Evolutionary conservation across 2,888 invertebrate genomes (phyloP).

Genomic region (Cephus rjabovi): DNA sequence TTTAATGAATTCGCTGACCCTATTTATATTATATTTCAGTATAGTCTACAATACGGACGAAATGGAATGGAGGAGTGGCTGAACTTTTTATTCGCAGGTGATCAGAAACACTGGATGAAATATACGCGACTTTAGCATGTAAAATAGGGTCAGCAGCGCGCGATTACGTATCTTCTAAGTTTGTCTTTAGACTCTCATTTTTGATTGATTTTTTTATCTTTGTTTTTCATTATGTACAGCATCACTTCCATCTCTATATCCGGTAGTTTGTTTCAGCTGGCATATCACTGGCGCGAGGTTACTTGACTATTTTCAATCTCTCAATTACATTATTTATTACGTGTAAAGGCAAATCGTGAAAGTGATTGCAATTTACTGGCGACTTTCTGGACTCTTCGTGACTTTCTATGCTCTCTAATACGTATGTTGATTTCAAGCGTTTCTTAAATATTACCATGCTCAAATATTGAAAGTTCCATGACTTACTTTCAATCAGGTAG

Average conservation of each 20-base stretch:
- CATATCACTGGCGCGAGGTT: constrained; percentile 55
- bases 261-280: constrained; percentile 35
- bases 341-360: background rate
- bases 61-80: background rate
- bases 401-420: background rate
- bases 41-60: background rate
- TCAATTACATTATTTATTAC: background rate
- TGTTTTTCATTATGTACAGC: constrained; percentile 44
- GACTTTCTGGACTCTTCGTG: background rate
- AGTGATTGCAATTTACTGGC: background rate
- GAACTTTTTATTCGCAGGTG: background rate
- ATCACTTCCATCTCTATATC: constrained; percentile 27
- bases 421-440: background rate
- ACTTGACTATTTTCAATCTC: constrained; percentile 43
- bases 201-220: constrained; percentile 10
- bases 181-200: constrained; percentile 32
- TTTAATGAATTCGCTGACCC: constrained; percentile 25
- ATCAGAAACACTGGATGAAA: background rate
- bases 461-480: background rate
- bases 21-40: constrained; percentile 17
- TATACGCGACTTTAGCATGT: background rate
- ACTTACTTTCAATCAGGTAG: background rate
- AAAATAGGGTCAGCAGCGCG: constrained; percentile 54
- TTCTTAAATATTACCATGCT: background rate
- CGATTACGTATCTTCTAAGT: constrained; percentile 45